Percentiles rank a stretch among this genome's conserved stretches.
These are phyloP conservation scores for Enteromius viviparus DNA, from an alignment of 2,797 vertebrate genomes.

Conservation along the genomic window DNA sequence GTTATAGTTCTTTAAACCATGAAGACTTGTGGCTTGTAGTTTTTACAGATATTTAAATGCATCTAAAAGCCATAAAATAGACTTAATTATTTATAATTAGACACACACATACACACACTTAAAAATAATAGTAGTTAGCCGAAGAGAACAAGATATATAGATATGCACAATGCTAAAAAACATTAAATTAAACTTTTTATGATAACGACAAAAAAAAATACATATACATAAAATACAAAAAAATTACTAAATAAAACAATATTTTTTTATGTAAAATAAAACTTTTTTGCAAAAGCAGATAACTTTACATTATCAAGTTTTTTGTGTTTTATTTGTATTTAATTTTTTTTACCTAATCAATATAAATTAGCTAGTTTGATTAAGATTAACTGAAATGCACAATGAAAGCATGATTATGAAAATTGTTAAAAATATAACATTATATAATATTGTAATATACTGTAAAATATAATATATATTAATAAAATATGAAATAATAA, in stretches of 20 bases:
- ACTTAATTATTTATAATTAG: not conserved
- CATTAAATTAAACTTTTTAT: not conserved
- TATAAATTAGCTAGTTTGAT: too few species aligned
- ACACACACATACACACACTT: not conserved
- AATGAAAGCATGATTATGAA: too few species aligned
- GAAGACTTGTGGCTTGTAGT: not conserved
- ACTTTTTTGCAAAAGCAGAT: too few species aligned
- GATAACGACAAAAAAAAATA: not conserved
- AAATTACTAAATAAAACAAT: not conserved
- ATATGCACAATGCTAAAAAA: not conserved
- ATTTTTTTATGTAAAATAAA: too few species aligned
- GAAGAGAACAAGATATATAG: not conserved
- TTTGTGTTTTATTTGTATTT: too few species aligned
- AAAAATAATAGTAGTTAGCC: not conserved
- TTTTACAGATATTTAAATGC: not conserved
- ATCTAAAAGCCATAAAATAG: conserved; percentile 1
- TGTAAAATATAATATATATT: too few species aligned
- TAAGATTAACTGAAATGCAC: too few species aligned
- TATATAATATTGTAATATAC: too few species aligned
- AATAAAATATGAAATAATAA: too few species aligned
- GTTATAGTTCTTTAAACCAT: not conserved
- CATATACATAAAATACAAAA: not conserved
- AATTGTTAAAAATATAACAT: too few species aligned
- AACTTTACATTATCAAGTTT: too few species aligned
- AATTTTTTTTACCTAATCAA: too few species aligned